A percentile compares a stretch with the other conserved stretches of the same genome.
Conservation (phyloP, 2,797 vertebrate genomes). For the Micropoecilia bifurca region DNA sequence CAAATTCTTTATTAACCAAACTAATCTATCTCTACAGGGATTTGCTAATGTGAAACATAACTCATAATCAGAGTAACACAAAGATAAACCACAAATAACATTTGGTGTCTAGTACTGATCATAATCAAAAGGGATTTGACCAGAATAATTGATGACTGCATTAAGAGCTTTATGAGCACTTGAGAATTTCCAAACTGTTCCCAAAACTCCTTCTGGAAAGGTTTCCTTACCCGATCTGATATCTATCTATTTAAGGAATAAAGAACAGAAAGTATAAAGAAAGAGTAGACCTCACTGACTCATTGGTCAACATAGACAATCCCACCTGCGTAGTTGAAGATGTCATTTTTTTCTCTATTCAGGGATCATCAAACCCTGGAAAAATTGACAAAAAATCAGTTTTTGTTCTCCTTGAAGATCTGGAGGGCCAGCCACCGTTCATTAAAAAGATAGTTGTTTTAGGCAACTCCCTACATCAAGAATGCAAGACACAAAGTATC, state of each 20-base stretch:
- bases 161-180: neutral
- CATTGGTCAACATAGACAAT: neutral
- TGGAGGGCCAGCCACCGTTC: neutral
- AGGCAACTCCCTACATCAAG: neutral
- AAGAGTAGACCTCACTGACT: neutral
- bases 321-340: neutral
- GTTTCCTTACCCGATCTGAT: neutral
- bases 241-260: neutral
- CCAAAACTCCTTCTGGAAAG: neutral
- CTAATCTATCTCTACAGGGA: neutral
- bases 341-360: neutral
- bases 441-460: neutral
- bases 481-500: neutral
- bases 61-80: neutral
- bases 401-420: neutral
- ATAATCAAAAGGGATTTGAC: neutral
- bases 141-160: too few relatives aligned
- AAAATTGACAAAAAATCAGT: neutral
- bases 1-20: neutral
- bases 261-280: neutral
- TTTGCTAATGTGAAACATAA: neutral
- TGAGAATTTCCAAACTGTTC: neutral
- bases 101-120: neutral
- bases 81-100: neutral
- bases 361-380: neutral